A percentile compares a stretch with the other conserved stretches of the same genome.
Evolutionary conservation across 2,888 invertebrate species (phyloP).

Genomic region (Embidobia sp.): DNA sequence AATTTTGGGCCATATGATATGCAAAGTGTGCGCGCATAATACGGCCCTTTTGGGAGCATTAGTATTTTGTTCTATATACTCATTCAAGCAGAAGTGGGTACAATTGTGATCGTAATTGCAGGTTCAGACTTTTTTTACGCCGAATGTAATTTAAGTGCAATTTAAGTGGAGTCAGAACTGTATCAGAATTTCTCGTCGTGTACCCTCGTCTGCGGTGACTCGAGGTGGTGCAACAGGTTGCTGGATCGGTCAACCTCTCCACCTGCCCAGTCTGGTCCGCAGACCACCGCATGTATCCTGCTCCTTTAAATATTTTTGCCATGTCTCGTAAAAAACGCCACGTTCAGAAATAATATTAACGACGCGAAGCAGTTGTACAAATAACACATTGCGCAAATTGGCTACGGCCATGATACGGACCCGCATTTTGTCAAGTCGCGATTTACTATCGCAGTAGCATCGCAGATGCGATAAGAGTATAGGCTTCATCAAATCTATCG

Average conservation of each 20-base stretch:
- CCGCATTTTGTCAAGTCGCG: conserved; percentile 29
- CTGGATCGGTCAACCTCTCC: conserved; percentile 75
- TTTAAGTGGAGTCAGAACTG: conserved; percentile 53
- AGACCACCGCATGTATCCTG: conserved; percentile 64
- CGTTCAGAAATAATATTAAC: conserved; percentile 46
- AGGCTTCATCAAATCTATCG: neutral
- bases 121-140: conserved; percentile 6
- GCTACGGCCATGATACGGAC: conserved; percentile 14
- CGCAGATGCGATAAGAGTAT: conserved; percentile 4
- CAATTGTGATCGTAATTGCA: conserved; percentile 41
- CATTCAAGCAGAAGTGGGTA: conserved; percentile 42
- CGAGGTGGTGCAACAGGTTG: conserved; percentile 75
- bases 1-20: conserved; percentile 33
- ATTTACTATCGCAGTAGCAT: conserved; percentile 31
- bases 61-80: conserved; percentile 40
- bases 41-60: conserved; percentile 9
- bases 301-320: conserved; percentile 47
- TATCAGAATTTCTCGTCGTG: conserved; percentile 39
- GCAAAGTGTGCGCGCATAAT: conserved; percentile 46
- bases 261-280: conserved; percentile 75
- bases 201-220: conserved; percentile 63
- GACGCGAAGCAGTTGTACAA: conserved; percentile 47
- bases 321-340: conserved; percentile 17
- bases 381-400: conserved; percentile 47
- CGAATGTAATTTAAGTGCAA: conserved; percentile 51